These are phyloP conservation scores for Naja naja DNA, from an alignment of 2,113 vertebrate species.

Conservation along the genomic window DNA sequence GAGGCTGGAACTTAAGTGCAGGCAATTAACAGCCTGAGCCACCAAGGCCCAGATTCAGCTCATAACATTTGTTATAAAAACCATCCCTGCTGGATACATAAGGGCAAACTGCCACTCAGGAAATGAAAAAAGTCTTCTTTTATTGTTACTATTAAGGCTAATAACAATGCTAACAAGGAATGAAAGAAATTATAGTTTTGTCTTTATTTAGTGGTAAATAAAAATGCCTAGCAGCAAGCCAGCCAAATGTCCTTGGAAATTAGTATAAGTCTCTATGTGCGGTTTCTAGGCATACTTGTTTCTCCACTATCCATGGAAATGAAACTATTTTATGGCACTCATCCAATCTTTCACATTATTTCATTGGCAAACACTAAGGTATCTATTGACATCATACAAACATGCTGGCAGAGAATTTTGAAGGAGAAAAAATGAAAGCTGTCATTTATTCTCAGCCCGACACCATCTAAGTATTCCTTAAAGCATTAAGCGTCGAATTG, in stretches of 20 bases:
- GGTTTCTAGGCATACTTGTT: slow-evolving; percentile 49
- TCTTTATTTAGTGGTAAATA: slow-evolving; percentile 1
- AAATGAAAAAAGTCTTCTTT: background rate
- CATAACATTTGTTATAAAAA: background rate
- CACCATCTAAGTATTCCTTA: slow-evolving; percentile 59
- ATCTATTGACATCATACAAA: slow-evolving; percentile 60
- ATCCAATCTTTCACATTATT: slow-evolving; percentile 63
- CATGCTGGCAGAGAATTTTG: slow-evolving; percentile 57
- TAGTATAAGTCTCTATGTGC: slow-evolving; percentile 50
- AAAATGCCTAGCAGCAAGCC: slow-evolving; percentile 43
- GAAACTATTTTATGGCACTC: slow-evolving; percentile 59
- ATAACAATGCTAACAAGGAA: background rate
- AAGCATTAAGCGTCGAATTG: slow-evolving; percentile 56
- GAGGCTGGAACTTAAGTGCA: too few species aligned
- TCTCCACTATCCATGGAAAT: slow-evolving; percentile 50
- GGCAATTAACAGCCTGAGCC: too few species aligned
- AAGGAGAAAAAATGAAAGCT: slow-evolving; percentile 55
- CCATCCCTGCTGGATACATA: background rate
- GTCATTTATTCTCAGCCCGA: slow-evolving; percentile 62
- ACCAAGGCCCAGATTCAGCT: too few species aligned
- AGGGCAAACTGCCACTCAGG: background rate
- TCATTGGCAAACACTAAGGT: slow-evolving; percentile 56
- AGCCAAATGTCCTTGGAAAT: slow-evolving; percentile 58
- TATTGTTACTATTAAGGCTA: background rate
- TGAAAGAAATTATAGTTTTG: background rate